A percentile compares a stretch with the other conserved stretches of the same genome.
Evolutionary conservation across 2,888 invertebrate species (phyloP).

Genomic region (Platerodrilus igneus): DNA sequence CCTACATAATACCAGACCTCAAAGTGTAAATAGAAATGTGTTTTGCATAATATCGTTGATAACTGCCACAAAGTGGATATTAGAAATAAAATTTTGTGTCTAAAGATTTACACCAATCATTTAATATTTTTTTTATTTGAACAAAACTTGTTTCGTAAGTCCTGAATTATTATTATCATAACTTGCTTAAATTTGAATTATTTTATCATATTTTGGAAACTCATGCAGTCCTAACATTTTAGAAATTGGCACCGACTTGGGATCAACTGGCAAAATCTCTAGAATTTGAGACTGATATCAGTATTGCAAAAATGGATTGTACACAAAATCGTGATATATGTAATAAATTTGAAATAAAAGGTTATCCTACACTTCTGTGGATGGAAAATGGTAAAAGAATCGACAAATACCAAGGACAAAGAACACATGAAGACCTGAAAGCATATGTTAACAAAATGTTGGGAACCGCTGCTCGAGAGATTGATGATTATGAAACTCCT

Average conservation of each 20-base stretch:
- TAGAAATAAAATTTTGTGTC: no score
- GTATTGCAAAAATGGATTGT: constrained; percentile 82
- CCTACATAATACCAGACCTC: no score
- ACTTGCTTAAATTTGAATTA: no score
- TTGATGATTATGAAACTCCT: constrained; percentile 35
- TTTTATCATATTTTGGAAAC: no score
- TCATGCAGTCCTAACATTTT: no score
- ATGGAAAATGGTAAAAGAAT: constrained; percentile 83
- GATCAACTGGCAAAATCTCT: constrained; percentile 70
- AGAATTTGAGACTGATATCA: constrained; percentile 61
- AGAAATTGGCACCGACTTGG: constrained; percentile 82
- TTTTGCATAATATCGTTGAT: no score
- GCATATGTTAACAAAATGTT: constrained; percentile 68
- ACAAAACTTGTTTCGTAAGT: no score
- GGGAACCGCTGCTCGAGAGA: constrained; percentile 47
- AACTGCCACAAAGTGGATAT: no score
- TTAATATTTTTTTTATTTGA: no score
- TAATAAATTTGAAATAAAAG: constrained; percentile 74
- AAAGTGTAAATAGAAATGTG: no score
- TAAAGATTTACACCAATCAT: no score
- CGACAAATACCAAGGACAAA: constrained; percentile 67
- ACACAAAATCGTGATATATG: constrained; percentile 71
- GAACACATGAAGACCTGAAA: constrained; percentile 65
- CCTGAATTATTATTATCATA: no score
- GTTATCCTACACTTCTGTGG: constrained; percentile 85